Base-by-base conservation (phyloP, 2,113 vertebrate genomes). In the Clinocottus analis region DNA sequence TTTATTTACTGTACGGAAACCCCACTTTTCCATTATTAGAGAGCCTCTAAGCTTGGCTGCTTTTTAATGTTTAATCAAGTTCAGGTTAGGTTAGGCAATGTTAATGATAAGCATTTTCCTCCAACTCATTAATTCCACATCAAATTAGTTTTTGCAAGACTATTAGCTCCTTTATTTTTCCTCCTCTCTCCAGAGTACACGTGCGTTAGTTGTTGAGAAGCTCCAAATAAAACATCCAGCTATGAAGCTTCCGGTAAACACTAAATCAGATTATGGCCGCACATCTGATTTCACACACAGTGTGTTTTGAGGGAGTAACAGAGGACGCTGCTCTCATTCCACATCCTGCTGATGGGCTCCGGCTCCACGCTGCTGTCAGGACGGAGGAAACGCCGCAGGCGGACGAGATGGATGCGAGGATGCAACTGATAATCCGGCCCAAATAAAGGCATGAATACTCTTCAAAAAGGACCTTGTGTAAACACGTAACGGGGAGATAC, bases 401-500 rank as follows among this genome's bases (percentile, higher is more conserved):
- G 59, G 29, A 75, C 19, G 29, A 82, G 66, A 78, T 83, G 12
- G 53, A 84, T 70, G 49, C 60, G 12, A 49, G 53, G 73, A 80
- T 64, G 53, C 21, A 49, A 61, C 5, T 72, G 53, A 77, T 61
- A 63, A 72, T 61, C 49, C 49, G 58, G 45, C 69, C 69, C 60
- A 81, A 83, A 79, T 63, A 67, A 39, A 82, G 53, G 53, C 75
- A 79, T 61, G 74, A 62, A 77, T 58, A 80, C n/a, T 82, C 80
- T 79, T 87, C 74, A 85, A 84, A n/a, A 88, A 61, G 19, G 68
- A 65, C 49, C 63, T 37, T 75, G 66, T 35, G 45, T 59, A 85
- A 84, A 89, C 72, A 87, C 53, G 3, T 0, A 31, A 39, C 2
- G 29, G 10, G 74, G 80, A 86, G 85, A 89, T 81, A n/a, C n/a